Evolutionary conservation across 2,888 invertebrate genomes (phyloP).

Genomic region (Meiosimyza decipiens): DNA sequence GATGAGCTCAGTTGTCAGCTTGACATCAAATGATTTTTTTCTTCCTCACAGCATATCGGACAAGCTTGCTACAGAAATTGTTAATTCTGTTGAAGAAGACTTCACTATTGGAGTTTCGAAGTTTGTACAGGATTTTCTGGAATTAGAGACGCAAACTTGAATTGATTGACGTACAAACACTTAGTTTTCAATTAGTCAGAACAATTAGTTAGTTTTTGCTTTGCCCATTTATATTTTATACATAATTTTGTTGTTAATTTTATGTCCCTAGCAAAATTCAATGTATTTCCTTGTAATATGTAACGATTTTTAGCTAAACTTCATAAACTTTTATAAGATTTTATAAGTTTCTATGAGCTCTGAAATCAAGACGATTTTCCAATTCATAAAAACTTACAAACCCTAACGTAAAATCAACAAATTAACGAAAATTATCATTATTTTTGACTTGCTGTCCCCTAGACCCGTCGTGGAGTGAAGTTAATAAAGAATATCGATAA

Average conservation of each 20-base stretch:
- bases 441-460: too few relatives aligned
- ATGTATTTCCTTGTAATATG: not conserved
- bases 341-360: too few relatives aligned
- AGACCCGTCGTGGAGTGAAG: too few relatives aligned
- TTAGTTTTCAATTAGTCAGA: not conserved
- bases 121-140: slow-evolving; percentile 53
- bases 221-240: slow-evolving; percentile 11
- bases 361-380: too few relatives aligned
- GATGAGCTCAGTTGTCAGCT: too few relatives aligned
- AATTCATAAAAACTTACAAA: too few relatives aligned
- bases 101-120: slow-evolving; percentile 50
- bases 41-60: slow-evolving; percentile 47
- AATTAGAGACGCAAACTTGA: slow-evolving; percentile 48
- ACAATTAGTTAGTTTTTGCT: not conserved
- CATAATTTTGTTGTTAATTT: slow-evolving; percentile 10
- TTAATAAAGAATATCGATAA: too few relatives aligned
- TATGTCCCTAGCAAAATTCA: not conserved
- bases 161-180: not conserved
- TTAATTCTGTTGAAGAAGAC: slow-evolving; percentile 45
- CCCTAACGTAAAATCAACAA: too few relatives aligned
- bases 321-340: not conserved
- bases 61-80: slow-evolving; percentile 46
- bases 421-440: too few relatives aligned
- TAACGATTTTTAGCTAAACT: not conserved
- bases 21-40: not conserved